These are phyloP conservation scores for Limenitis camilla DNA, from an alignment of 2,888 invertebrate genomes.

Conservation along the genomic window DNA sequence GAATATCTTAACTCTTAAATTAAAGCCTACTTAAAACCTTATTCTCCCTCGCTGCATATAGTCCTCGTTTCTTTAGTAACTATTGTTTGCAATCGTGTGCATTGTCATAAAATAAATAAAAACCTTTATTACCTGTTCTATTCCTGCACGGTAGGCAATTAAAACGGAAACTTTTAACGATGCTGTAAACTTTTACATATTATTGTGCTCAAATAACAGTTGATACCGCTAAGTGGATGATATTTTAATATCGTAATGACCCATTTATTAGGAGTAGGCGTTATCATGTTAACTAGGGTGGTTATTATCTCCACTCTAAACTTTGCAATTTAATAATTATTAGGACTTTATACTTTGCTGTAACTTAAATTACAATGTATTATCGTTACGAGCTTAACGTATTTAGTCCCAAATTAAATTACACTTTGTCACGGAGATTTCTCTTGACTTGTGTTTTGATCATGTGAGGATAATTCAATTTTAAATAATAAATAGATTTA, in stretches of 20 bases:
- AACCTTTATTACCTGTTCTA: constrained; percentile 19
- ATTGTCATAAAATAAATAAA: constrained; percentile 25
- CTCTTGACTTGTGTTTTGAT: too few relatives aligned
- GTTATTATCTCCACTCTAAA: constrained; percentile 3
- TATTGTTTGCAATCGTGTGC: constrained; percentile 7
- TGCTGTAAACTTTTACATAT: constrained; percentile 28
- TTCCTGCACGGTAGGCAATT: constrained; percentile 24
- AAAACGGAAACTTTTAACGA: constrained; percentile 33
- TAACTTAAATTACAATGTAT: not conserved
- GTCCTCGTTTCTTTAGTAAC: not conserved
- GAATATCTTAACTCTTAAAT: too few relatives aligned
- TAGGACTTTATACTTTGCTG: constrained; percentile 1
- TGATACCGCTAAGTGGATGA: constrained; percentile 20
- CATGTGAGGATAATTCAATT: too few relatives aligned
- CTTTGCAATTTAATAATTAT: constrained; percentile 10
- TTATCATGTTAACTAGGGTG: not conserved
- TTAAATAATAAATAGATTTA: too few relatives aligned
- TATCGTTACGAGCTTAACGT: not conserved
- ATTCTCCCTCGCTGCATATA: not conserved
- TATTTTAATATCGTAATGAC: constrained; percentile 24
- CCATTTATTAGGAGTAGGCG: constrained; percentile 3
- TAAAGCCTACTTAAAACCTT: not conserved
- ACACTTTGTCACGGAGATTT: too few relatives aligned
- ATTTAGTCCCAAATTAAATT: too few relatives aligned
- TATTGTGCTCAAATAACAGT: constrained; percentile 25